These are phyloP conservation scores for Hormiphora californensis DNA, from an alignment of 37 sponge, comb jelly and placozoan species.

Conservation along the genomic window DNA sequence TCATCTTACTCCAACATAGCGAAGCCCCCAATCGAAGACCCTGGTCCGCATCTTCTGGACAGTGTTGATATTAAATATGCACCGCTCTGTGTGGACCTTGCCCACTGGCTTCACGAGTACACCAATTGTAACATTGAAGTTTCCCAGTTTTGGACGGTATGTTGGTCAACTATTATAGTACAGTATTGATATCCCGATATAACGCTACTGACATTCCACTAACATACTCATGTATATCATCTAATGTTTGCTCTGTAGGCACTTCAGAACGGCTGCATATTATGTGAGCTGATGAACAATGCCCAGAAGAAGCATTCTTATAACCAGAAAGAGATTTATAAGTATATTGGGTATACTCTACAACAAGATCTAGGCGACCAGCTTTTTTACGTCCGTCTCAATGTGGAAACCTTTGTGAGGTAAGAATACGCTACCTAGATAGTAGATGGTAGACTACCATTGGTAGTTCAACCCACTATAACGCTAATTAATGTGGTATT, in stretches of 20 bases:
- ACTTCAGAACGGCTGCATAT: neutral
- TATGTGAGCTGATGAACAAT: conserved; percentile 1
- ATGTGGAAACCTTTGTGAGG: conserved; percentile 4
- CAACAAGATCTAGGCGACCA: neutral
- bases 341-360: neutral
- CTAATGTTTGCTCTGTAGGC: neutral
- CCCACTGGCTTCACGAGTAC: conserved; percentile 4
- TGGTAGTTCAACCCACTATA: no score
- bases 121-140: neutral
- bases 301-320: neutral
- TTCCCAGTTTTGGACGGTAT: conserved; percentile 9
- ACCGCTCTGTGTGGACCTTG: neutral
- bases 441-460: no score
- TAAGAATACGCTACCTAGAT: no score
- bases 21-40: neutral
- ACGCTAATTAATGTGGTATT: neutral
- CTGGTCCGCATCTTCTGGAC: neutral
- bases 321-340: neutral
- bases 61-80: neutral
- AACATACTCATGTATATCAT: no score
- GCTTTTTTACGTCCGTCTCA: conserved; percentile 9
- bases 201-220: no score
- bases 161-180: no score
- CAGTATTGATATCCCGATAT: no score
- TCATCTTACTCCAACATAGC: neutral